These are phyloP conservation scores for Apus apus DNA, from an alignment of 2,113 vertebrate genomes.

Conservation along the genomic window DNA sequence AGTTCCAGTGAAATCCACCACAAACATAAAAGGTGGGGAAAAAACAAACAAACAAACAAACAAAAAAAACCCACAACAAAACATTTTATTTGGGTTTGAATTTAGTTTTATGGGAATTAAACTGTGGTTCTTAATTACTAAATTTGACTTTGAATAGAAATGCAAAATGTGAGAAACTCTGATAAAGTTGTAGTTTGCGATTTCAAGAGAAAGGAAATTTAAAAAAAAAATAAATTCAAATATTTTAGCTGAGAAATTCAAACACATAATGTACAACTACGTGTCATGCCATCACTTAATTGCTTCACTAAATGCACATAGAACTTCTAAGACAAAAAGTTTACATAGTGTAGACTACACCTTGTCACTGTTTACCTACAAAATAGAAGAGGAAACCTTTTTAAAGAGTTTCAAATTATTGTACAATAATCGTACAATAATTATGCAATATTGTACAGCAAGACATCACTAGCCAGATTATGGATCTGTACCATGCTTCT, in stretches of 20 bases:
- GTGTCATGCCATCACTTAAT: background rate
- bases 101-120: background rate
- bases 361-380: background rate
- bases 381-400: background rate
- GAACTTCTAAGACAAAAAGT: background rate
- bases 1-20: background rate
- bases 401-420: background rate
- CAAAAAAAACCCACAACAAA: too few species aligned
- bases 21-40: background rate
- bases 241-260: background rate
- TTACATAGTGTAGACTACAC: background rate
- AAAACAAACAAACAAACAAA: background rate
- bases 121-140: background rate
- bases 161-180: background rate
- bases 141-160: background rate
- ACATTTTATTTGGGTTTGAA: background rate
- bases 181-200: rapidly evolving
- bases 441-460: too few species aligned
- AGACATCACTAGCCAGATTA: background rate
- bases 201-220: background rate
- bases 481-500: background rate
- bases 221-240: too few species aligned
- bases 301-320: background rate
- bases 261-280: background rate
- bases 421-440: too few species aligned